Base-by-base conservation (phyloP, 1,140 invertebrate species). In the Pseudomyrmex dendroicus region DNA sequence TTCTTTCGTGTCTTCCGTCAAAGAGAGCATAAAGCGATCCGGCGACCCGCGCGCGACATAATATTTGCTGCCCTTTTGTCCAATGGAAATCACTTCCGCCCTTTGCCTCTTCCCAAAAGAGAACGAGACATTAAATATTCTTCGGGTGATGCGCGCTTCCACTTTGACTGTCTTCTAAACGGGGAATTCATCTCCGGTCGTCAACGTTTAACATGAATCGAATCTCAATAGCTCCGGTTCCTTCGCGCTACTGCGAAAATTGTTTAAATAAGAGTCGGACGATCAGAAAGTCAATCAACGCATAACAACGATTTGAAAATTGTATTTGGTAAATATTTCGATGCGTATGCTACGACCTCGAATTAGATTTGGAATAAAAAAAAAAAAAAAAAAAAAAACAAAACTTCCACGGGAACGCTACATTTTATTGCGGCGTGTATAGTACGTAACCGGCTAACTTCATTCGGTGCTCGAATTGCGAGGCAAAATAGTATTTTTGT, bases 41-140 rank as follows among this genome's bases (percentile, higher is more conserved):
- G 66, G 66, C 54, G 76, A 80, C 66, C 76, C 66, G 76, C 76
- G 56, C 22, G 52, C 20, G 76, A 80, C 76, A 80, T 72, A 80
- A 80, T 80, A 72, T 80, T 80, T 80, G 46, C 76, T 61, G 15
- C 20, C 76, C 66, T 80, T 80, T 80, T 80, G 76, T 80, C 66
- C 66, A 72, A 72, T 80, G 66, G 54, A 78, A 80, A 80, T 80
- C 76, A 46, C 76, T 80, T 80, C 66, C 76, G 44, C n/a, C 52
- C 44, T 80, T 80, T 80, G 66, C 66, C 22, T 59, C 44, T 22
- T 20, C 15, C 66, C 15, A 80, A 80, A 72, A 72, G 76, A 72
- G 76, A 80, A 80, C 9, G n/a, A 35, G 44, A 4, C 54, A 72
- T 80, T 80, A 72, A 80, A 72, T 80, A 80, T 80, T 80, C 66